These are phyloP conservation scores for Sapajus apella DNA, from an alignment of 2,113 vertebrate species.

Conservation along the genomic window DNA sequence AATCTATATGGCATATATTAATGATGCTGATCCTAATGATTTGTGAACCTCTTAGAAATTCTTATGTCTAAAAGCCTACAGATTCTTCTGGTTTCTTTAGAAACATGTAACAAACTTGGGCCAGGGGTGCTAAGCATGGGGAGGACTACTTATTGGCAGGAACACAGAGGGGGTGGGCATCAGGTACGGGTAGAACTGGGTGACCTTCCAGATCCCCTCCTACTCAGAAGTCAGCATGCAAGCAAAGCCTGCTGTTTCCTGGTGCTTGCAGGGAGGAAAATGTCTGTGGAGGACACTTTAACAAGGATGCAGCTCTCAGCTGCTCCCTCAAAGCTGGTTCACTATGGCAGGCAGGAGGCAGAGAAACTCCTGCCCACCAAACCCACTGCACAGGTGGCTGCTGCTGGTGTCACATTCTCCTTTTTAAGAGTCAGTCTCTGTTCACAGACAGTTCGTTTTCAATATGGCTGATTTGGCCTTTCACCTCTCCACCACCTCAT, in stretches of 20 bases:
- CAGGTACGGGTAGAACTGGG: not conserved
- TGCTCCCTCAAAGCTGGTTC: not conserved
- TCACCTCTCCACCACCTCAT: not conserved
- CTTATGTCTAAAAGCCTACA: not conserved
- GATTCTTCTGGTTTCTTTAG: conserved; percentile 20
- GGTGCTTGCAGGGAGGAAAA: not conserved
- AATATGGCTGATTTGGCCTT: not conserved
- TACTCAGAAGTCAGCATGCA: not conserved
- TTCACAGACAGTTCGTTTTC: not conserved
- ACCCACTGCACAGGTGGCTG: not conserved
- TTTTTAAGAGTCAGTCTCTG: not conserved
- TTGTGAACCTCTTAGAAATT: conserved; percentile 1
- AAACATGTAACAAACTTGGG: not conserved
- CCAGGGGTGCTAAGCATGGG: not conserved
- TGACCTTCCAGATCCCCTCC: not conserved
- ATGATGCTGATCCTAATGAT: not conserved
- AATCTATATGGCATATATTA: not conserved
- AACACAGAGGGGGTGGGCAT: not conserved
- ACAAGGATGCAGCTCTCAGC: not conserved
- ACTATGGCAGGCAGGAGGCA: not conserved
- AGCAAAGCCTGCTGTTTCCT: not conserved
- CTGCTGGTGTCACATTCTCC: not conserved
- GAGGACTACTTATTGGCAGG: not conserved
- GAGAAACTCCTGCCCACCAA: not conserved
- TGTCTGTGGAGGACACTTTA: not conserved